phyloP scores from a whole-genome alignment of 1,140 invertebrate species.

The Drosophila eugracilis region DNA sequence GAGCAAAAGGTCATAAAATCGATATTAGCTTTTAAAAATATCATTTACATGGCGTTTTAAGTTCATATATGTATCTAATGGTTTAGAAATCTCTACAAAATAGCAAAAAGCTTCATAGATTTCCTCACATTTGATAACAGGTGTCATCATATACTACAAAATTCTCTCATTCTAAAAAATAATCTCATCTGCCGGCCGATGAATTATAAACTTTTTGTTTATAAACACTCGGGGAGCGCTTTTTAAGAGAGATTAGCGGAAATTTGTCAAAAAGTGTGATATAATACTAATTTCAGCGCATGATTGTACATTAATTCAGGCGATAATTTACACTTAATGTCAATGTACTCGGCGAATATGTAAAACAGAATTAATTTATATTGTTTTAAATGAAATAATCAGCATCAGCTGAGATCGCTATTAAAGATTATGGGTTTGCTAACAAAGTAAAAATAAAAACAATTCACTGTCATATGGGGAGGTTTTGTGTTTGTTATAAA shows the following conservation, averaged over 20 bases:
- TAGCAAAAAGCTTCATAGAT: neutral
- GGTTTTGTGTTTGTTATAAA: too few relatives aligned
- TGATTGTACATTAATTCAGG: slow-evolving; percentile 17
- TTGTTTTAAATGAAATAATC: slow-evolving; percentile 25
- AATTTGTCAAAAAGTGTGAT: slow-evolving; percentile 11
- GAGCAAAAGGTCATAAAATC: slow-evolving; percentile 22
- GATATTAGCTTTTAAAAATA: slow-evolving; percentile 10
- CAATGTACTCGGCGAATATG: slow-evolving; percentile 40
- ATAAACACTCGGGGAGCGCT: slow-evolving; percentile 37
- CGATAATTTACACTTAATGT: slow-evolving; percentile 54
- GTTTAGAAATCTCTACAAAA: neutral
- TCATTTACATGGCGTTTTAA: slow-evolving; percentile 8
- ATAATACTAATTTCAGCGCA: slow-evolving; percentile 37
- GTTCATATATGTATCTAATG: neutral
- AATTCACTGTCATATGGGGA: too few relatives aligned
- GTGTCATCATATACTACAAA: neutral
- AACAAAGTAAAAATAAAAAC: neutral
- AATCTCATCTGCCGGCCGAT: slow-evolving; percentile 31
- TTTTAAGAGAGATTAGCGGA: slow-evolving; percentile 19
- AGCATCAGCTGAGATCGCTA: slow-evolving; percentile 51
- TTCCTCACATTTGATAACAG: neutral
- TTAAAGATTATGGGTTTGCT: slow-evolving; percentile 35
- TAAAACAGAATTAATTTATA: slow-evolving; percentile 47
- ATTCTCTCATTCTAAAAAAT: slow-evolving; percentile 3
- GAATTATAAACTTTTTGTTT: slow-evolving; percentile 39